Conservation (phyloP, 2,888 invertebrate genomes). For the Trachelus troglodyta region DNA sequence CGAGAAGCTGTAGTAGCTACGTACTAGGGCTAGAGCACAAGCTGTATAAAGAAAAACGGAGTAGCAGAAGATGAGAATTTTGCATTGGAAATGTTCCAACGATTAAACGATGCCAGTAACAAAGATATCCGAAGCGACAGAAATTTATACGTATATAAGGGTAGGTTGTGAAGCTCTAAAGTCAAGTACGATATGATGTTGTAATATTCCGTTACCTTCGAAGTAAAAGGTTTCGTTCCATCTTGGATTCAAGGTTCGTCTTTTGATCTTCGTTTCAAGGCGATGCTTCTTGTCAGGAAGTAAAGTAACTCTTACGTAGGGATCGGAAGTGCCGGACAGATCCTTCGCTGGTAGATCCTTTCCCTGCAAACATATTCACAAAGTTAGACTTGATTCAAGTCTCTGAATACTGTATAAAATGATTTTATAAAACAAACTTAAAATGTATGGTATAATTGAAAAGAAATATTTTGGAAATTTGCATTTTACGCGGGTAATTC, state of each 20-base stretch:
- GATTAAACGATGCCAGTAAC: neutral
- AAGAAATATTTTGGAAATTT: neutral
- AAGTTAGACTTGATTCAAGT: neutral
- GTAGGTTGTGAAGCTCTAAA: neutral
- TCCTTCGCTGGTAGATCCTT: constrained; percentile 95
- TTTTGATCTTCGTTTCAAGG: constrained; percentile 91
- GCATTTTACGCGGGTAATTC: neutral
- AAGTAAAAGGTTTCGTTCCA: constrained; percentile 97
- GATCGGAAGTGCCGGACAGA: constrained; percentile 91
- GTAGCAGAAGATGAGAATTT: neutral
- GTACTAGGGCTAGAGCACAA: neutral
- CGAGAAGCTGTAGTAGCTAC: neutral
- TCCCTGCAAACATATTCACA: constrained; percentile 71
- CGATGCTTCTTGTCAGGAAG: constrained; percentile 93
- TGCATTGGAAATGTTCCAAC: neutral
- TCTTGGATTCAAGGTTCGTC: constrained; percentile 88
- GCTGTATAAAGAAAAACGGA: neutral
- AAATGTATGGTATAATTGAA: neutral
- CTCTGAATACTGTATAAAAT: neutral
- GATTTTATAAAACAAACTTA: neutral
- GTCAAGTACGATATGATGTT: constrained; percentile 7
- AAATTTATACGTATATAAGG: neutral
- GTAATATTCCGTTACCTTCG: constrained; percentile 71
- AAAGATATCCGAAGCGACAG: neutral
- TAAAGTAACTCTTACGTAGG: constrained; percentile 89